Conservation (phyloP, 2,888 invertebrate species). For the Coleophora flavipennella region DNA sequence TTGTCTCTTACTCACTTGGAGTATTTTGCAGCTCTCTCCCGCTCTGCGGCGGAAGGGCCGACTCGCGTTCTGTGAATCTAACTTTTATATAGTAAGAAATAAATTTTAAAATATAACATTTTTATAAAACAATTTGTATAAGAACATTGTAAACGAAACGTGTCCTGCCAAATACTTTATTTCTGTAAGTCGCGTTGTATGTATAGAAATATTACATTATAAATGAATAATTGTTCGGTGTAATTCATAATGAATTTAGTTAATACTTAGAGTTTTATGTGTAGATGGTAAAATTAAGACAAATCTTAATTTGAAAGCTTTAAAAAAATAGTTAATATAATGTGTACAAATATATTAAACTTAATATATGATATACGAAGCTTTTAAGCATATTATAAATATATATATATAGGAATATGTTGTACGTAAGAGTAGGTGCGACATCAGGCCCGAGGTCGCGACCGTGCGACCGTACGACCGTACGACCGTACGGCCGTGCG, state of each 20-base stretch:
- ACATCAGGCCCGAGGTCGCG: no score
- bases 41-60: no score
- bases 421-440: no score
- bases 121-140: no score
- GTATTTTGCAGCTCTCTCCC: no score
- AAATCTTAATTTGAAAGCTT: conserved; percentile 64
- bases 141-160: conserved; percentile 25
- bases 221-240: conserved; percentile 22
- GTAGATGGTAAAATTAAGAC: conserved; percentile 45
- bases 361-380: conserved; percentile 25
- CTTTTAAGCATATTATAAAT: conserved; percentile 19
- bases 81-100: no score
- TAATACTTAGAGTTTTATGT: conserved; percentile 30
- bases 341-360: conserved; percentile 46
- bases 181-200: conserved; percentile 23
- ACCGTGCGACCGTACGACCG: no score
- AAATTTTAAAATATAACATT: no score
- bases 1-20: no score
- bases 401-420: conserved; percentile 10
- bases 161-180: conserved; percentile 33
- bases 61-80: no score
- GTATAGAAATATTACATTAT: conserved; percentile 29
- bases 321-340: conserved; percentile 51
- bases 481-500: no score
- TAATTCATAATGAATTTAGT: conserved; percentile 36